A percentile compares a stretch with the other conserved stretches of the same genome.
phyloP scores from a whole-genome alignment of 23 tunicate genomes.

The Phallusia fumigata region DNA sequence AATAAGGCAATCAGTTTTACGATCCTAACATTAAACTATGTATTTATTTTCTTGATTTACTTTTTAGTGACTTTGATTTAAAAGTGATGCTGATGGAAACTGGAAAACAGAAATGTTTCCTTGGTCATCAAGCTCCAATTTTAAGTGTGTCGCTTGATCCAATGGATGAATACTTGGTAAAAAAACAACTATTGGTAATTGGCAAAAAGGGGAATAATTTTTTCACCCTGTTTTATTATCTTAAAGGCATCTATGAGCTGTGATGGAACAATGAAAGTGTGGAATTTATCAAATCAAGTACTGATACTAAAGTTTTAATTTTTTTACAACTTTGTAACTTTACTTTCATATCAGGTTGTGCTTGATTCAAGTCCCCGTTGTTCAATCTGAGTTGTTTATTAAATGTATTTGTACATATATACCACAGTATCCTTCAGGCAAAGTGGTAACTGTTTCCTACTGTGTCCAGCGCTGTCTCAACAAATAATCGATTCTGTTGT shows the following conservation, averaged over 20 bases:
- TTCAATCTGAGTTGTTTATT: too few species aligned
- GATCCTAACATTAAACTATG: not conserved
- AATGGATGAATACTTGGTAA: constrained; percentile 75
- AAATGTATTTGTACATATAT: too few species aligned
- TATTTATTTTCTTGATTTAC: not conserved
- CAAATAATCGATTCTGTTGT: too few species aligned
- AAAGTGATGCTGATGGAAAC: constrained; percentile 66
- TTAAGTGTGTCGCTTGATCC: constrained; percentile 85
- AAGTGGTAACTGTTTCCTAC: too few species aligned
- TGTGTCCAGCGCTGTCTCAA: too few species aligned
- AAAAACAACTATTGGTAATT: not conserved
- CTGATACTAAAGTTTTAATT: not conserved
- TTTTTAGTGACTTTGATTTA: constrained; percentile 81
- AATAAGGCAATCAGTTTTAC: not conserved
- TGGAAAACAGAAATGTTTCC: constrained; percentile 52
- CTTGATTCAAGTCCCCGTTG: too few species aligned
- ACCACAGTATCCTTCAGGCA: too few species aligned
- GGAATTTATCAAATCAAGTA: constrained; percentile 59
- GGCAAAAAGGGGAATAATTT: not conserved
- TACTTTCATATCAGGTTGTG: too few species aligned
- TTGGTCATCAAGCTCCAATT: constrained; percentile 96
- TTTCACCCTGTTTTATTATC: not conserved
- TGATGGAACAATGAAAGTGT: constrained; percentile 75
- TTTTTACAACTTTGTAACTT: not conserved
- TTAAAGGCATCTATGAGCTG: constrained; percentile 83